These are phyloP conservation scores for Mixornis gularis DNA, from an alignment of 2,113 vertebrate genomes.

Conservation along the genomic window DNA sequence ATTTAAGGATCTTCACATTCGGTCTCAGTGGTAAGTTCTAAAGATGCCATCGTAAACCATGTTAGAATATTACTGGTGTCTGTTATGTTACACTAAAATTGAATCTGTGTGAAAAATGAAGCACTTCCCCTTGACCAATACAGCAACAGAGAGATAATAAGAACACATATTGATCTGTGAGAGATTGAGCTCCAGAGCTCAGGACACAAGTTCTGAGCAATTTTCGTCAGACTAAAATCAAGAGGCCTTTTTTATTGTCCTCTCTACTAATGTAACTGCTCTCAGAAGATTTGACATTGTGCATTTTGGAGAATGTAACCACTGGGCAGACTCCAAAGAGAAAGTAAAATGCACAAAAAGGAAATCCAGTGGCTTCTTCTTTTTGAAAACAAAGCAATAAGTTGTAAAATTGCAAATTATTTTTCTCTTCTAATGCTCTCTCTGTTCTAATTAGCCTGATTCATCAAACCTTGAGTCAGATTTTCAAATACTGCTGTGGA, in stretches of 20 bases:
- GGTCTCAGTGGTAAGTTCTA: constrained; percentile 65
- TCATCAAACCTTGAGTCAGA: not conserved
- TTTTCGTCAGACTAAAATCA: constrained; percentile 3
- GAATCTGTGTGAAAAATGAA: not conserved
- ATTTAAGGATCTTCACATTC: constrained; percentile 66
- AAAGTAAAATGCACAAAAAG: not conserved
- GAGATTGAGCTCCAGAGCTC: not conserved
- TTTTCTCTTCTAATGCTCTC: not conserved
- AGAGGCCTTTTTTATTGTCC: not conserved
- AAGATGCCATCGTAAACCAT: constrained; percentile 8
- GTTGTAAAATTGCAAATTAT: not conserved
- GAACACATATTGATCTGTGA: not conserved
- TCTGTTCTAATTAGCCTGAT: not conserved
- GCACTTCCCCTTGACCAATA: not conserved
- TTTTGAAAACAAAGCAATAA: not conserved
- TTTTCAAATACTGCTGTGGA: not conserved
- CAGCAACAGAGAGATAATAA: not conserved
- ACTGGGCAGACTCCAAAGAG: not conserved
- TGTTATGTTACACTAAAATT: not conserved
- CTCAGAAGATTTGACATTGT: not conserved
- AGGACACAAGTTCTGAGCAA: not conserved
- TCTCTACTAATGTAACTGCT: not conserved
- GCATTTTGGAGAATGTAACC: not conserved
- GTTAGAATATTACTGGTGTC: constrained; percentile 7
- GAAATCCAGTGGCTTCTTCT: not conserved